These are phyloP conservation scores for Salpingus planirostris DNA, from an alignment of 2,888 invertebrate species.

Conservation along the genomic window DNA sequence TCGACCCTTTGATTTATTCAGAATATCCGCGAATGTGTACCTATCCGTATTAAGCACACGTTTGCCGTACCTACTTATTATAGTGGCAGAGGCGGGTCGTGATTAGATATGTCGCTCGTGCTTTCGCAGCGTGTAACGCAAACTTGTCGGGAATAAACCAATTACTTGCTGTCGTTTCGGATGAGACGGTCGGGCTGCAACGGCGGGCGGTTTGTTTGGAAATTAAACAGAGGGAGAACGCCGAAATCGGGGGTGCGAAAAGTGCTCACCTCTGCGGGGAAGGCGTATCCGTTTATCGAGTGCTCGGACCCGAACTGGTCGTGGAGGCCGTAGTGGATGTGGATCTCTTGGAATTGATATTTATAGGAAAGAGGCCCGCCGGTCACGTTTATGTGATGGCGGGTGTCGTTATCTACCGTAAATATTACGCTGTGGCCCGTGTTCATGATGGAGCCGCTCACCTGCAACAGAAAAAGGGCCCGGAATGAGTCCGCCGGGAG, in stretches of 20 bases:
- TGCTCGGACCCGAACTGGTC: constrained; percentile 95
- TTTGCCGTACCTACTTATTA: too few relatives aligned
- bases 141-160: constrained; percentile 26
- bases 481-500: neutral
- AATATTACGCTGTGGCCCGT: constrained; percentile 93
- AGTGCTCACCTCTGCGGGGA: constrained; percentile 88
- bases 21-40: too few relatives aligned
- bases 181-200: constrained; percentile 26
- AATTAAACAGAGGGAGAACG: constrained; percentile 11
- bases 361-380: constrained; percentile 94
- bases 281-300: constrained; percentile 89
- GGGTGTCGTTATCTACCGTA: constrained; percentile 76
- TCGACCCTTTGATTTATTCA: too few relatives aligned
- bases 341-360: constrained; percentile 91
- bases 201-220: constrained; percentile 21
- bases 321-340: constrained; percentile 86
- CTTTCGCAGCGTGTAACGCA: too few relatives aligned
- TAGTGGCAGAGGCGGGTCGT: too few relatives aligned
- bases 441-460: constrained; percentile 83
- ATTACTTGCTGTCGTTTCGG: constrained; percentile 29
- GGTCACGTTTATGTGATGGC: constrained; percentile 83
- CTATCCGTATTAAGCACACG: too few relatives aligned
- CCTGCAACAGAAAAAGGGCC: constrained; percentile 46
- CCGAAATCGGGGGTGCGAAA: too few relatives aligned
- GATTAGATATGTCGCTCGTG: too few relatives aligned